Evolutionary conservation across 2,797 vertebrate genomes (phyloP).

Genomic region (Coilia nasus): DNA sequence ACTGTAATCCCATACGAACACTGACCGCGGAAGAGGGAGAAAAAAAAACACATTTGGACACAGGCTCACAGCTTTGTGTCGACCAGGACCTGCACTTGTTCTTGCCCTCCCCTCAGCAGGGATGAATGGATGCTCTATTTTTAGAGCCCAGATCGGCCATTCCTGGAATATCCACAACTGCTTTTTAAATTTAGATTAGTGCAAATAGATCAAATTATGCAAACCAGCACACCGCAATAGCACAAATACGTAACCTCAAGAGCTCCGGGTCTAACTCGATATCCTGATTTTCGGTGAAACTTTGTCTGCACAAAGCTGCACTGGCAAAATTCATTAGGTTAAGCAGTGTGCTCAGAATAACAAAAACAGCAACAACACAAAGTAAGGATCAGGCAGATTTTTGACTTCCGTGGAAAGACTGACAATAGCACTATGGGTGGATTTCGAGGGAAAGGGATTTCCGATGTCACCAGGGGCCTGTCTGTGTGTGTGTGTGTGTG

Average conservation of each 20-base stretch:
- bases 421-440: neutral
- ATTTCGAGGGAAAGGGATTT: conserved; percentile 2
- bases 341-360: neutral
- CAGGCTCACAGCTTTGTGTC: conserved; percentile 37
- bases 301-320: neutral
- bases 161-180: conserved; percentile 40
- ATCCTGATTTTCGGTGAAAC: neutral
- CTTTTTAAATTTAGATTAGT: conserved; percentile 1
- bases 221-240: neutral
- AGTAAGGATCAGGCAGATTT: neutral
- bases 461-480: neutral
- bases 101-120: neutral
- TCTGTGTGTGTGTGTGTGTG: neutral
- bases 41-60: conserved; percentile 52
- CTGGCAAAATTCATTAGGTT: neutral
- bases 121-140: conserved; percentile 51
- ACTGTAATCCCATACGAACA: conserved; percentile 68
- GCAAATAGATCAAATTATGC: conserved; percentile 18
- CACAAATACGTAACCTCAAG: neutral
- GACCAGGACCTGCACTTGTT: neutral
- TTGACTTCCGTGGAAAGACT: neutral
- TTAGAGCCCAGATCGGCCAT: conserved; percentile 51
- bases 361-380: neutral
- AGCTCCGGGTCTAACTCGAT: neutral
- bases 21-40: neutral